These are phyloP conservation scores for Bombus turneri DNA, from an alignment of 1,140 invertebrate genomes.

Conservation along the genomic window DNA sequence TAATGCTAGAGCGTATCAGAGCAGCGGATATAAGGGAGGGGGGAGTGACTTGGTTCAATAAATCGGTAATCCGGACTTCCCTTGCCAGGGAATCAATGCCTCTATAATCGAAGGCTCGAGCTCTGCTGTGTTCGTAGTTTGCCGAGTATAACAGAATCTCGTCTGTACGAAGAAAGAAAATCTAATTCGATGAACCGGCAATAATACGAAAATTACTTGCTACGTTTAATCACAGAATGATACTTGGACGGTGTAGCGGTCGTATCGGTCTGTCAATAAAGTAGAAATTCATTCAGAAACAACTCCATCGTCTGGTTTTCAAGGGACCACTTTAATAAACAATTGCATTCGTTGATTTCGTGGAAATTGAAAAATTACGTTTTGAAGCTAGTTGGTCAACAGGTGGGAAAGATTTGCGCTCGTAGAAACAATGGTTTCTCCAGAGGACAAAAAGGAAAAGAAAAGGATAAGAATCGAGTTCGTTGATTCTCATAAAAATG, in stretches of 20 bases:
- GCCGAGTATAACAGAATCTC: background rate
- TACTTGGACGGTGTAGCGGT: background rate
- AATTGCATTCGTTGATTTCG: background rate
- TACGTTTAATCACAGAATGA: background rate
- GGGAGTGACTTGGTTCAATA: slow-evolving; percentile 1
- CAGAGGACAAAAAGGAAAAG: background rate
- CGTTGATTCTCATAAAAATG: background rate
- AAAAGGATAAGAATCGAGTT: background rate
- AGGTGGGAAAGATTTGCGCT: background rate
- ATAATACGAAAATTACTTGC: background rate
- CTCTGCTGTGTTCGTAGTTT: background rate
- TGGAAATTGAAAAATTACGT: background rate
- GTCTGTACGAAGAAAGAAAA: background rate
- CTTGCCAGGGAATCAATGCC: background rate
- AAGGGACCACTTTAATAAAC: background rate
- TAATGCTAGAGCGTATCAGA: background rate
- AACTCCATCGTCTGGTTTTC: background rate
- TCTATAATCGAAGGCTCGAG: background rate
- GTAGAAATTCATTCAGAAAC: background rate
- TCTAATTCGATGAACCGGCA: background rate
- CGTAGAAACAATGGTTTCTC: background rate
- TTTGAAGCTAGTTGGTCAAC: background rate
- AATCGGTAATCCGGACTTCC: slow-evolving; percentile 16
- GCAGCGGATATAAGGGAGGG: background rate
- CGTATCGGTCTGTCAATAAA: background rate